A percentile compares a stretch with the other conserved stretches of the same genome.
phyloP scores from a whole-genome alignment of 2,797 vertebrate genomes.

The Aeoliscus strigatus region DNA sequence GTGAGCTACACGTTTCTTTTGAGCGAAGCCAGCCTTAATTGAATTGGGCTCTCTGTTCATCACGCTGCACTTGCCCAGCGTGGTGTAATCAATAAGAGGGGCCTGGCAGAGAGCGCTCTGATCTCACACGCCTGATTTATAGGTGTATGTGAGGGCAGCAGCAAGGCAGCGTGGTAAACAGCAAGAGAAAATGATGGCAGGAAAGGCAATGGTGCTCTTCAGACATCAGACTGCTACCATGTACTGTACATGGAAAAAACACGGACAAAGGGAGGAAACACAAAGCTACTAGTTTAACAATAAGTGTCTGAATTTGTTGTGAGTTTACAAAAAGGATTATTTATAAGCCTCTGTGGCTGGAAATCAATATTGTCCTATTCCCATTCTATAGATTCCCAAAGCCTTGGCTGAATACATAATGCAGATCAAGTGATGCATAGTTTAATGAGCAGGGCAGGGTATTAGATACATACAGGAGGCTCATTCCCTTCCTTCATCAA shows the following conservation, averaged over 20 bases:
- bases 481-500: constrained; percentile 32
- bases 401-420: constrained; percentile 27
- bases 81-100: constrained; percentile 62
- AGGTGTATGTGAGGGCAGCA: constrained; percentile 28
- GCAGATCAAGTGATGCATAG: constrained; percentile 29
- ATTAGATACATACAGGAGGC: too few relatives aligned
- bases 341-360: constrained; percentile 11
- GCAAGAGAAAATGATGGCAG: constrained; percentile 33
- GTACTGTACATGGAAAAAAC: too few relatives aligned
- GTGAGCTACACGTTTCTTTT: constrained; percentile 49
- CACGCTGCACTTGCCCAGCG: constrained; percentile 54
- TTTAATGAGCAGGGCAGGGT: constrained; percentile 42
- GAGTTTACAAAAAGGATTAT: constrained; percentile 25
- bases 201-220: constrained; percentile 17
- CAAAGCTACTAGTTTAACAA: constrained; percentile 4
- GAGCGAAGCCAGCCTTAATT: constrained; percentile 53
- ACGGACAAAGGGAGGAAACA: constrained; percentile 18
- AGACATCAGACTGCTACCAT: constrained; percentile 21
- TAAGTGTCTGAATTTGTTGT: constrained; percentile 6
- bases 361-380: constrained; percentile 47
- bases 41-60: constrained; percentile 63
- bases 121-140: constrained; percentile 64
- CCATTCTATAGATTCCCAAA: constrained; percentile 21
- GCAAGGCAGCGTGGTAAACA: constrained; percentile 5
- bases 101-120: constrained; percentile 36